These are phyloP conservation scores for Epizoanthus ramosus DNA, from an alignment of 92 coral and sea anemone species.

Conservation along the genomic window DNA sequence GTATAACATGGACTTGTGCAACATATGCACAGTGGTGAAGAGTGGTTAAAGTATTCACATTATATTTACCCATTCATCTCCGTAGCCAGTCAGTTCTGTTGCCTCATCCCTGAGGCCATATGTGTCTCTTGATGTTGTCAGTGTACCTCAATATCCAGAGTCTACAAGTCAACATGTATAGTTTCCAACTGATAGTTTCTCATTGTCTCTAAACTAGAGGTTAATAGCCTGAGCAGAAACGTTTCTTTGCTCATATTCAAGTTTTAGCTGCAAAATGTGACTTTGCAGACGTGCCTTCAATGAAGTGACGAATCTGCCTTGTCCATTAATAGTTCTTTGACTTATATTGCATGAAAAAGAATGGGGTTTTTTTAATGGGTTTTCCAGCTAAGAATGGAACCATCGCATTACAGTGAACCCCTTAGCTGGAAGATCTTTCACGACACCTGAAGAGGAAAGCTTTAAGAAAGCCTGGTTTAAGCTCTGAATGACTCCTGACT, in stretches of 20 bases:
- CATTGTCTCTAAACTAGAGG: too few relatives aligned
- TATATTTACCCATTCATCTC: too few relatives aligned
- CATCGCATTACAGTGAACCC: not conserved
- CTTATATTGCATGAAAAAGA: constrained; percentile 5
- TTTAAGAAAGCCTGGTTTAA: constrained; percentile 32
- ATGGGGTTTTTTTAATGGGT: not conserved
- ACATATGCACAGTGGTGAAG: not conserved
- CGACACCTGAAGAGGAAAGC: constrained; percentile 30
- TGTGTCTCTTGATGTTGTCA: too few relatives aligned
- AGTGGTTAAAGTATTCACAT: too few relatives aligned
- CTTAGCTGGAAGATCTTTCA: constrained; percentile 3
- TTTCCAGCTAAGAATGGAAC: constrained; percentile 14
- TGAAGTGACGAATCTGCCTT: too few relatives aligned
- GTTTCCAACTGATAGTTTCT: constrained; percentile 39
- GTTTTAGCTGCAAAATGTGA: constrained; percentile 23
- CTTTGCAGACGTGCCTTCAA: constrained; percentile 51
- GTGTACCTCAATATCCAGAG: too few relatives aligned
- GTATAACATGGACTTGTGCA: too few relatives aligned
- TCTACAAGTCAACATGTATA: too few relatives aligned
- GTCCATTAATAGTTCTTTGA: too few relatives aligned
- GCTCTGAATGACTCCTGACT: constrained; percentile 48
- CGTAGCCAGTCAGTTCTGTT: too few relatives aligned
- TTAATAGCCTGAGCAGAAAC: too few relatives aligned
- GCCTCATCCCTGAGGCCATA: too few relatives aligned
- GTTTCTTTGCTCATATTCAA: constrained; percentile 37